Percentiles rank a stretch among this genome's conserved stretches.
phyloP scores from a whole-genome alignment of 2,888 invertebrate species.

The Yponomeuta evonymella region DNA sequence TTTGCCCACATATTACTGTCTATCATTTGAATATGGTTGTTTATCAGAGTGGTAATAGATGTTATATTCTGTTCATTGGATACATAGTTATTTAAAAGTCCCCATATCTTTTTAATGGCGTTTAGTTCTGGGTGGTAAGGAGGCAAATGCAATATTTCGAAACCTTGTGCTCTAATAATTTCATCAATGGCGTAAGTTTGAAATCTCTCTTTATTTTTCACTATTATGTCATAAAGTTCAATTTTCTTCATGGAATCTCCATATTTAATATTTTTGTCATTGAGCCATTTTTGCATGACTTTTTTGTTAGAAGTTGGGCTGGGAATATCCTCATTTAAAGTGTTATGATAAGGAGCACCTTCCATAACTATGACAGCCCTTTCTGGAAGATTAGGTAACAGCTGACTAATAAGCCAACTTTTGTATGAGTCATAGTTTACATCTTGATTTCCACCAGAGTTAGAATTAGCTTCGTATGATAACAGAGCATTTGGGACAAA shows the following conservation, averaged over 20 bases:
- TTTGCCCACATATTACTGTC: slow-evolving; percentile 4
- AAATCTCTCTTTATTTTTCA: slow-evolving; percentile 11
- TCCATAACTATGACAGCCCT: slow-evolving; percentile 18
- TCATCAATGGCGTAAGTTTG: slow-evolving; percentile 14
- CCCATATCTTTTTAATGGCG: slow-evolving; percentile 16
- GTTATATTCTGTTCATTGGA: slow-evolving; percentile 8
- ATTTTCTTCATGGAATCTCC: slow-evolving; percentile 8
- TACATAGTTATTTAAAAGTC: slow-evolving; percentile 12
- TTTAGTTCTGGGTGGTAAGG: slow-evolving; percentile 17
- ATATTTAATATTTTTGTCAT: slow-evolving; percentile 14
- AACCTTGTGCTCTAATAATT: background rate
- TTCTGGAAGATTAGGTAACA: slow-evolving; percentile 18
- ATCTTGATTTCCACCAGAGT: slow-evolving; percentile 19
- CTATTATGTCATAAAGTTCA: slow-evolving; percentile 14
- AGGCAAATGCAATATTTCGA: slow-evolving; percentile 13
- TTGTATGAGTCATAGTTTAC: slow-evolving; percentile 20
- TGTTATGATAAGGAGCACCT: slow-evolving; percentile 17
- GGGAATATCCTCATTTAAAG: slow-evolving; percentile 4
- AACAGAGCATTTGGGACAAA: slow-evolving; percentile 20
- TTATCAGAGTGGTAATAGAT: slow-evolving; percentile 13
- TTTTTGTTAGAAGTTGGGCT: slow-evolving; percentile 12
- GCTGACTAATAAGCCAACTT: slow-evolving; percentile 16
- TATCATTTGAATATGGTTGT: background rate
- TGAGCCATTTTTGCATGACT: slow-evolving; percentile 16
- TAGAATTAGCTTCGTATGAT: slow-evolving; percentile 17